These are phyloP conservation scores for Phengaris alcon DNA, from an alignment of 2,888 invertebrate species.

Conservation along the genomic window DNA sequence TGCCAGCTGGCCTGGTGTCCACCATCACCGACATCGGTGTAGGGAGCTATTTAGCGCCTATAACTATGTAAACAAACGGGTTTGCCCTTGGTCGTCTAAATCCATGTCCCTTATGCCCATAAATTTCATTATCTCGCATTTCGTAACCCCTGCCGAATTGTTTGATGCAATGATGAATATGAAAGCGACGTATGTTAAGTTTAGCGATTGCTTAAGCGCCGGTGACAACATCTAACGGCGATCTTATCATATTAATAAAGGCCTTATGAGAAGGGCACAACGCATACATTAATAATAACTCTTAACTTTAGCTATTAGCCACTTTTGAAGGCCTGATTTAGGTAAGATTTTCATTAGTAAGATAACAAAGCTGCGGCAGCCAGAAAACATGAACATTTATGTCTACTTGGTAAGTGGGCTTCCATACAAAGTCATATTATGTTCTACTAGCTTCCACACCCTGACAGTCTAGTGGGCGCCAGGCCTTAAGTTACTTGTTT, in stretches of 20 bases:
- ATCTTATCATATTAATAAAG: conserved; percentile 33
- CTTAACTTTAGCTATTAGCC: background rate
- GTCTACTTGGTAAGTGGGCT: no score
- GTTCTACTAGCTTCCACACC: no score
- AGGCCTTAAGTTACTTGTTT: no score
- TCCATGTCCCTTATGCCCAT: conserved; percentile 10
- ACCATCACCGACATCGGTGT: no score
- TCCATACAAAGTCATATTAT: no score
- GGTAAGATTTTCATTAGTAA: no score
- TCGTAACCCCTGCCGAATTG: conserved; percentile 21
- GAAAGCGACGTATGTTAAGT: conserved; percentile 33
- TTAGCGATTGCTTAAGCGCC: conserved; percentile 32
- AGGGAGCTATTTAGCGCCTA: no score
- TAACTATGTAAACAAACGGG: background rate
- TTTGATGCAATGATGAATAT: conserved; percentile 31
- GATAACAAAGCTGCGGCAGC: no score
- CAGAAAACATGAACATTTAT: no score
- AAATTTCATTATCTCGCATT: conserved; percentile 13
- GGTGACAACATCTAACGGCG: conserved; percentile 29
- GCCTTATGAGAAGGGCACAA: conserved; percentile 11
- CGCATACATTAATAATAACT: conserved; percentile 40
- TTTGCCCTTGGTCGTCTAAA: conserved; percentile 9
- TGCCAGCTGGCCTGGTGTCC: no score
- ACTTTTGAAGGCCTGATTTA: no score
- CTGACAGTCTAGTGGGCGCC: no score